A percentile compares a stretch with the other conserved stretches of the same genome.
Conservation (phyloP, 2,113 vertebrate species). For the Hiodon tergisus region DNA sequence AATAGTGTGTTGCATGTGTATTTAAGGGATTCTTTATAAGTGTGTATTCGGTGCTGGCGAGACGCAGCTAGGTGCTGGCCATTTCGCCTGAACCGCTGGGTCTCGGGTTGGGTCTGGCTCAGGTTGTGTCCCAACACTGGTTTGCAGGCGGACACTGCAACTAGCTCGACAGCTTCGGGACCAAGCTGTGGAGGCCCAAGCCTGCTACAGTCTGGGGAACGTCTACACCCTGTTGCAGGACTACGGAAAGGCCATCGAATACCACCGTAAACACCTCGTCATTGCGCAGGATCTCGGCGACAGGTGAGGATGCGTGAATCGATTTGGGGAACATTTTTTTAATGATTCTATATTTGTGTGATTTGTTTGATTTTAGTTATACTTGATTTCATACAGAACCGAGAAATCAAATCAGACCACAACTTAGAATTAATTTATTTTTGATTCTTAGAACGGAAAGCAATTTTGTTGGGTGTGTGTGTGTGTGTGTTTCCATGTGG, state of each 20-base stretch:
- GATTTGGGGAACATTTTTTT: background rate
- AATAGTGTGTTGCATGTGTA: no score
- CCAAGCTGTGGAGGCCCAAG: conserved; percentile 89
- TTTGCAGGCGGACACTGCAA: conserved; percentile 78
- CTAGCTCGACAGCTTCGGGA: conserved; percentile 87
- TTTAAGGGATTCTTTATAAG: no score
- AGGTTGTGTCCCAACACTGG: background rate
- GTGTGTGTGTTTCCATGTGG: conserved; percentile 35
- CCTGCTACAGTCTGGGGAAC: conserved; percentile 95
- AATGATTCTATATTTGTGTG: background rate
- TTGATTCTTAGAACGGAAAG: background rate
- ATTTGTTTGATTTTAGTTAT: background rate
- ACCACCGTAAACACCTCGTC: conserved; percentile 88
- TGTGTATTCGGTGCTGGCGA: no score
- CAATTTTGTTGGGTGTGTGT: conserved; percentile 28
- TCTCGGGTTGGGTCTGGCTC: background rate
- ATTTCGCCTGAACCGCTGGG: background rate
- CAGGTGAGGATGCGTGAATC: conserved; percentile 56
- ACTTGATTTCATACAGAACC: no score
- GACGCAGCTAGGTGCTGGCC: no score
- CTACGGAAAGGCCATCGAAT: conserved; percentile 90
- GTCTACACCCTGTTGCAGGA: conserved; percentile 91
- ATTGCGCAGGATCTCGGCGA: conserved; percentile 88
- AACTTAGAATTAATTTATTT: background rate
- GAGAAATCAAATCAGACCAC: no score